phyloP scores from a whole-genome alignment of 2,888 invertebrate species.

The Tachina grossa region DNA sequence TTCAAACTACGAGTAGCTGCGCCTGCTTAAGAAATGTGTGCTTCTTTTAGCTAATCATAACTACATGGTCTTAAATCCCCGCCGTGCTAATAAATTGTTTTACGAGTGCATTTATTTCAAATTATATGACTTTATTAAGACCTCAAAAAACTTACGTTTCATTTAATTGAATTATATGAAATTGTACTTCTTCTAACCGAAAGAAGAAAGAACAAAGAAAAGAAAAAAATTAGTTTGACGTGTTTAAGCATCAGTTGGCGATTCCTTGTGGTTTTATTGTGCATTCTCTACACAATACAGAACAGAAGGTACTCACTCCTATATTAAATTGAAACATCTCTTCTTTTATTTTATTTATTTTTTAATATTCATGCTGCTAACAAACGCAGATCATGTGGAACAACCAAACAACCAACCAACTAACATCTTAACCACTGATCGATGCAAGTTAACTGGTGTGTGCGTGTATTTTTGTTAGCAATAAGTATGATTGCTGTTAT shows the following conservation, averaged over 20 bases:
- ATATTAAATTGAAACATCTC: slow-evolving; percentile 66
- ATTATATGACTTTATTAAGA: slow-evolving; percentile 55
- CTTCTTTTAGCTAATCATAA: not conserved
- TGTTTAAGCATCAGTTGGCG: slow-evolving; percentile 65
- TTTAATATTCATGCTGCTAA: slow-evolving; percentile 25
- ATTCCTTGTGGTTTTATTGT: slow-evolving; percentile 50
- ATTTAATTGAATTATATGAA: slow-evolving; percentile 65
- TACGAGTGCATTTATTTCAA: slow-evolving; percentile 48
- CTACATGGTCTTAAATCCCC: not conserved
- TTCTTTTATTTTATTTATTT: not conserved
- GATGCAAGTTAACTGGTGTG: slow-evolving; percentile 10
- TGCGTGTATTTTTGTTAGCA: slow-evolving; percentile 5
- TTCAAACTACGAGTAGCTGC: too few species aligned
- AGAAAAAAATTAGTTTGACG: slow-evolving; percentile 53
- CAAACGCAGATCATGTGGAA: slow-evolving; percentile 50
- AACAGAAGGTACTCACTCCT: slow-evolving; percentile 4
- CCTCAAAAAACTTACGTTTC: slow-evolving; percentile 23
- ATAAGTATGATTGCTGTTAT: slow-evolving; percentile 44
- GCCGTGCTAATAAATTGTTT: slow-evolving; percentile 35
- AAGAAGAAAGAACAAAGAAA: not conserved
- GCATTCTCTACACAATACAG: slow-evolving; percentile 2
- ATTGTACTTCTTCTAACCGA: slow-evolving; percentile 14
- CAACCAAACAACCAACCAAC: not conserved
- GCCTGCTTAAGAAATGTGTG: too few species aligned
- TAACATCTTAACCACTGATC: slow-evolving; percentile 38